Evolutionary conservation across 2,888 invertebrate species (phyloP), one percentile per base, ranked within the genome.

Genomic region (Sinentomon sp.): DNA sequence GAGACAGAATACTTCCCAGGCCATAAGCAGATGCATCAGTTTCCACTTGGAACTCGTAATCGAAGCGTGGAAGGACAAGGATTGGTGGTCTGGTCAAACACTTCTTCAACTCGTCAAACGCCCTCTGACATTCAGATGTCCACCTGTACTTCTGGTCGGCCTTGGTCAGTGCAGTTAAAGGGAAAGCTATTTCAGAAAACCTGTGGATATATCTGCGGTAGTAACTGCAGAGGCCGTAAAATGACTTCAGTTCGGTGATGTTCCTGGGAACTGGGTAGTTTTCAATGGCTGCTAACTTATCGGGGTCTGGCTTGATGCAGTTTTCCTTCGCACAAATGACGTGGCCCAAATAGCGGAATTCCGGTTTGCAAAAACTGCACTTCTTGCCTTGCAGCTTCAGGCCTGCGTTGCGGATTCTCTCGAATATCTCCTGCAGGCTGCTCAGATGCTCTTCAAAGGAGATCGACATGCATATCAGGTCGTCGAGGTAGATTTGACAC

Each of bases 281-380:
- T 7, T 10, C 18, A 6, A 45, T 31, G 2, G 40, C 35, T 17
- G 16, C n/a, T 5, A 40, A 25, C 30, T 37, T 42, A 2, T 33
- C 34, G 3, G 39, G 39, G 20, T 41, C 34, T n/a, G 33, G 32
- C 17, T 30, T 24, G 5, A 39, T 29, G 10, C 14, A n/a, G 1
- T 45, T 45, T 10, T 40, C 40, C 4, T 40, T 19, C 6, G 30
- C 22, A 34, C 47, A 44, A 1, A 53, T 44, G 0, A 45, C 20
- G 30, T 45, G 47, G 1, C 49, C 48, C 5, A 52, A 33, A 34
- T 47, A 48, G 28, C 41, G 40, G 4, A 51, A 18, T n/a, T 39
- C 24, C 5, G 38, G 32, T 6, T 35, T 18, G 5, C 40, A 37
- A 32, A 47, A 45, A 16, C 37, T n/a, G n/a, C n/a, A n/a, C n/a